Conservation (phyloP, 2,113 vertebrate species). For the Pterophyllum scalare region DNA sequence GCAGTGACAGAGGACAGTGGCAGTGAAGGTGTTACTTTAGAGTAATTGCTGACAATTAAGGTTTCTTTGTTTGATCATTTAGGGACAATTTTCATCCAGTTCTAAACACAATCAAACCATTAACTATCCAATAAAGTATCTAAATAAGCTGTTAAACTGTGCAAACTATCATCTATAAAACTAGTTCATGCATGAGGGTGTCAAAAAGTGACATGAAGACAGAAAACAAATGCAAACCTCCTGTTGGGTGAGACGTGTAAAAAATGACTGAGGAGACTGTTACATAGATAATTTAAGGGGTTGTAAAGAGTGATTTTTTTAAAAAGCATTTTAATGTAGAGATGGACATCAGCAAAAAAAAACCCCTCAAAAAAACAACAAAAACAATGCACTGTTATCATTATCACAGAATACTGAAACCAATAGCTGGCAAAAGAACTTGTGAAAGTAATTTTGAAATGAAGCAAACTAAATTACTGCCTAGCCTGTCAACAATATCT, state of each 20-base stretch:
- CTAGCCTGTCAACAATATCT: not conserved
- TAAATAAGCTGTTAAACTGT: not conserved
- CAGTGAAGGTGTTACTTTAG: slow-evolving; percentile 29
- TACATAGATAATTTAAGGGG: slow-evolving; percentile 26
- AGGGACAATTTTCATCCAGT: not conserved
- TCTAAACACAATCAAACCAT: not conserved
- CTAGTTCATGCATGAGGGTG: slow-evolving; percentile 38
- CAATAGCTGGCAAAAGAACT: not conserved
- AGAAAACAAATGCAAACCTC: slow-evolving; percentile 47
- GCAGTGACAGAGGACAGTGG: slow-evolving; percentile 46
- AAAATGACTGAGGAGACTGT: slow-evolving; percentile 40
- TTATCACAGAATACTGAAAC: not conserved
- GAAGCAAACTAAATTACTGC: not conserved
- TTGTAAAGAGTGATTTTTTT: slow-evolving; percentile 9
- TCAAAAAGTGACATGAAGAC: slow-evolving; percentile 55
- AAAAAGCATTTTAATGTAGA: not conserved
- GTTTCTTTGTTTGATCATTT: not conserved
- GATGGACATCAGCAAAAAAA: not conserved
- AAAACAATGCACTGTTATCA: not conserved
- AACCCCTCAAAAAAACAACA: rapidly evolving
- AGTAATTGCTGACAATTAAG: not conserved
- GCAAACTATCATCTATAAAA: not conserved
- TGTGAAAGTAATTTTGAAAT: not conserved
- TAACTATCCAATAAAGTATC: not conserved
- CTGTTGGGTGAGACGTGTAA: slow-evolving; percentile 28